Percentiles rank a stretch among this genome's conserved stretches.
phyloP scores from a whole-genome alignment of 64 coral and sea anemone species.

The Montipora cactus region DNA sequence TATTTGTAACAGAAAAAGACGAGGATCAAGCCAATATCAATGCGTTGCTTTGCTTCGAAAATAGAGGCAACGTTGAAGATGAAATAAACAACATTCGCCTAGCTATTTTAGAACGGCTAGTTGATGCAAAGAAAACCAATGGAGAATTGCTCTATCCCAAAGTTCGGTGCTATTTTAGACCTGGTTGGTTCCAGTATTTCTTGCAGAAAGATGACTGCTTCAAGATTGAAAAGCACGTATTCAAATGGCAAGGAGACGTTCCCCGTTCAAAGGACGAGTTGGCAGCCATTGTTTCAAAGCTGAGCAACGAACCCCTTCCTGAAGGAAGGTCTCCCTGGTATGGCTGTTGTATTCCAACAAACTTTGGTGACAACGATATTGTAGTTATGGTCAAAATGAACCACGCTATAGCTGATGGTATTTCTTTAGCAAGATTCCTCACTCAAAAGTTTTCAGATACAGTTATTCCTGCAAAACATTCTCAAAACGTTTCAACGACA shows the following conservation, averaged over 20 bases:
- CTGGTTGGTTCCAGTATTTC: conserved; percentile 95
- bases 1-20: conserved; percentile 69
- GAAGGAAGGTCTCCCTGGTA: conserved; percentile 74
- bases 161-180: conserved; percentile 45
- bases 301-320: conserved; percentile 59
- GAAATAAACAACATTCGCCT: conserved; percentile 51
- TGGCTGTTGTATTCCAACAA: conserved; percentile 79
- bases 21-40: conserved; percentile 78
- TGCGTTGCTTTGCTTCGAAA: conserved; percentile 27
- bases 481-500: conserved; percentile 60
- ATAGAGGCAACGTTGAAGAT: conserved; percentile 17
- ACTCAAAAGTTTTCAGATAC: conserved; percentile 65
- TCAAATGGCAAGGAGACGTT: conserved; percentile 60
- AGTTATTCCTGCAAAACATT: conserved; percentile 52
- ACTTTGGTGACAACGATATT: conserved; percentile 66
- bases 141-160: conserved; percentile 75
- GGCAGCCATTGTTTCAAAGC: conserved; percentile 70
- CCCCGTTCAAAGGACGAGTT: conserved; percentile 88
- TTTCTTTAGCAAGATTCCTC: conserved; percentile 79
- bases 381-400: conserved; percentile 64
- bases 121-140: conserved; percentile 42
- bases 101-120: conserved; percentile 60
- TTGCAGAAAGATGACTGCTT: conserved; percentile 83
- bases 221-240: conserved; percentile 88
- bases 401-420: conserved; percentile 89